Base-by-base conservation (phyloP, 1,140 invertebrate species). In the Streblospio benedicti region DNA sequence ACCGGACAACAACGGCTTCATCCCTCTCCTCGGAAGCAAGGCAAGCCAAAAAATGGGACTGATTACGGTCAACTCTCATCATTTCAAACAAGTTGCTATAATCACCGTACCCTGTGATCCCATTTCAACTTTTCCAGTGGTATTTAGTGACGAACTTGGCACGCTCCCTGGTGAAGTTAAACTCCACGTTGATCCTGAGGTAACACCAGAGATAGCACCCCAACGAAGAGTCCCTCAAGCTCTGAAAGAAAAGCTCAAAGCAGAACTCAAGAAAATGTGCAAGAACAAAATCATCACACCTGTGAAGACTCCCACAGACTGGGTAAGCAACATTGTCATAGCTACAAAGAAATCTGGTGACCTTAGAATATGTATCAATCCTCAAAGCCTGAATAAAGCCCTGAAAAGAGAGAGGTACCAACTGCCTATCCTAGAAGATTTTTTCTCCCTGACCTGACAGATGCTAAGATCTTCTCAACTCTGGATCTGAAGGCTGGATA, bases 351-450 rank as follows among this genome's bases (percentile, higher is more conserved):
- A 59, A 53, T 53, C 60, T 60, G 57, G 64, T 20, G 53, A 44
- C 4, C 25, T 69, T 1, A 14, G 65, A 6, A 58, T 69, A 1
- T 71, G 69, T 33, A 30, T 69, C 4, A 68, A 68, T 50, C 67
- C 64, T 12, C 56, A 64, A 31, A 28, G 54, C 9, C 63, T 67
- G 3, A 71, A 71, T 33, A 60, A 63, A 51, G 66, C 61, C 23
- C 33, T 68, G 4, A 30, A 33, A 30, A 27, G 62, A 41, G 60
- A 67, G 50, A 44, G 65, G 23, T 67, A 60, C 45, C 55, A 25
- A 27, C n/a, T 70, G 6, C 65, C 61, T 14, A 60, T 57, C 9
- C 32, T 68, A 25, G 67, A 69, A 49, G 68, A 70, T n/a, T n/a
- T n/a, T n/a, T n/a, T n/a, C n/a, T n/a, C n/a, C n/a, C n/a, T n/a